Percentiles rank a stretch among this genome's conserved stretches.
Conservation (phyloP, 92 coral and sea anemone genomes). For the Porites cylindrica region DNA sequence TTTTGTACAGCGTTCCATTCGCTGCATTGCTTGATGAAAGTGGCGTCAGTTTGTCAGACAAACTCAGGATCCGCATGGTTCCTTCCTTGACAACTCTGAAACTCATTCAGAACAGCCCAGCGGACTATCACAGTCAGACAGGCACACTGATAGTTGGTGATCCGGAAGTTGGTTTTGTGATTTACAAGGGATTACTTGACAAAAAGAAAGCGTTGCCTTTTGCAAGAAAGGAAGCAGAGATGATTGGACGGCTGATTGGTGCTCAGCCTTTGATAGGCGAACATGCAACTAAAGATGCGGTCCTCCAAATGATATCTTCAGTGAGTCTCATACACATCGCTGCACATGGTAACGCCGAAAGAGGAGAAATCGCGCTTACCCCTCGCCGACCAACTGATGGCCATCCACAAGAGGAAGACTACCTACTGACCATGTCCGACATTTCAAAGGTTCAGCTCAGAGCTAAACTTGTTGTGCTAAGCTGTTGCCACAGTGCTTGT, state of each 20-base stretch:
- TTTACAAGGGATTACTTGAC: not conserved
- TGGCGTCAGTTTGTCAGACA: not conserved
- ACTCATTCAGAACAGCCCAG: conserved; percentile 13
- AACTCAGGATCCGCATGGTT: conserved; percentile 7
- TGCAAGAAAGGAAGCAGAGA: not conserved
- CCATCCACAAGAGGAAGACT: not conserved
- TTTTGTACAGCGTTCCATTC: not conserved
- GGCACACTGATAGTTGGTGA: conserved; percentile 28
- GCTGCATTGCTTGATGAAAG: not conserved
- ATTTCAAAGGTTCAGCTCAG: not conserved
- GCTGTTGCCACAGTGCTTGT: not conserved
- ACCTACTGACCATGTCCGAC: not conserved
- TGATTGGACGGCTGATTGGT: not conserved
- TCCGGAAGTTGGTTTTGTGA: not conserved
- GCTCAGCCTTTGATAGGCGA: conserved; percentile 5
- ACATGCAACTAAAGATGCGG: conserved; percentile 11
- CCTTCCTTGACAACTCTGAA: conserved; percentile 31
- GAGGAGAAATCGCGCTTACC: not conserved
- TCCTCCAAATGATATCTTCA: not conserved
- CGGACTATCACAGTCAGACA: not conserved
- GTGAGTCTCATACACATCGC: not conserved
- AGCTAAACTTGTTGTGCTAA: not conserved
- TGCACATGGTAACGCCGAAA: not conserved
- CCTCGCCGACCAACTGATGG: not conserved
- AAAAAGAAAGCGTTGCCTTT: not conserved